These are phyloP conservation scores for Ciona savignyi DNA, from an alignment of 23 tunicate species.

Conservation along the genomic window DNA sequence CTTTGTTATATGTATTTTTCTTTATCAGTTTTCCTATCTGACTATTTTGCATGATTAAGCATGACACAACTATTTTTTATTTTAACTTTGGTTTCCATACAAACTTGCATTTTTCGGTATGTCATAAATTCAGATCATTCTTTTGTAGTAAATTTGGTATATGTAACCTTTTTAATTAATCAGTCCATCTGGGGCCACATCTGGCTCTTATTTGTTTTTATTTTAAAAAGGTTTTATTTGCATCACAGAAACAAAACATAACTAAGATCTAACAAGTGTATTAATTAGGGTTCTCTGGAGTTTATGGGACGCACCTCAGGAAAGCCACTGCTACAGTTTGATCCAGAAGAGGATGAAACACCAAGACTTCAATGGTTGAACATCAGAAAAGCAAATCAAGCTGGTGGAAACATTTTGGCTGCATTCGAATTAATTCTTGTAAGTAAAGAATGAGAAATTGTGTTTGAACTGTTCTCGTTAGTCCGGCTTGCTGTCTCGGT, in stretches of 20 bases:
- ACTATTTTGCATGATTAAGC: no score
- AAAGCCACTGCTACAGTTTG: constrained; percentile 49
- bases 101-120: no score
- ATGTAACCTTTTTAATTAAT: no score
- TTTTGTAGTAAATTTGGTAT: no score
- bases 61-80: no score
- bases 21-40: no score
- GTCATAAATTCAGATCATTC: no score
- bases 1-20: neutral
- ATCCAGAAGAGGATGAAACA: constrained; percentile 31
- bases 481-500: no score
- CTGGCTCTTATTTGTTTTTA: neutral
- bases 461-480: no score
- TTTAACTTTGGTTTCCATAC: no score
- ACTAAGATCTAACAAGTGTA: neutral
- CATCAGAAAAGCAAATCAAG: constrained; percentile 33
- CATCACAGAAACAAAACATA: no score
- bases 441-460: neutral
- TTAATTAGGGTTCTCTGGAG: constrained; percentile 64
- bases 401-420: constrained; percentile 69
- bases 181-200: neutral
- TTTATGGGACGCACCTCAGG: constrained; percentile 85
- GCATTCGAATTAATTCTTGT: constrained; percentile 84
- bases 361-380: constrained; percentile 55
- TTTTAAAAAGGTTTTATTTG: neutral